These are phyloP conservation scores for Bathynomus jamesi DNA, from an alignment of 1,140 invertebrate genomes.

Conservation along the genomic window DNA sequence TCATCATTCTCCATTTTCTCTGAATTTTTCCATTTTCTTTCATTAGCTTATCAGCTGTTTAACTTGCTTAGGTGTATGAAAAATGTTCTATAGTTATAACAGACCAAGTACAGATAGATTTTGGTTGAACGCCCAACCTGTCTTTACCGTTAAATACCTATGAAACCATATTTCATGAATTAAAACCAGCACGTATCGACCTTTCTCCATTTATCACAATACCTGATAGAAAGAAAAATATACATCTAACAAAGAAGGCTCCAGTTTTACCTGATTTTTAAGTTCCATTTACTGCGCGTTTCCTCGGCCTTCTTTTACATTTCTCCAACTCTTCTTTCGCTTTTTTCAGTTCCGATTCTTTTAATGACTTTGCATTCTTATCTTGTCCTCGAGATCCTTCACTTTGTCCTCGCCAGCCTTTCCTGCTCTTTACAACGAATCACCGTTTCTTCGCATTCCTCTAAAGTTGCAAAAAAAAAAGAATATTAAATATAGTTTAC, in stretches of 20 bases:
- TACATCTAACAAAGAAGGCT: background rate
- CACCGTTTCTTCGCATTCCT: conserved; percentile 53
- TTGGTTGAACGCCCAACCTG: no score
- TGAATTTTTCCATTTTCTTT: no score
- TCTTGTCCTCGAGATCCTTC: conserved; percentile 65
- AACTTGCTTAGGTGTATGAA: no score
- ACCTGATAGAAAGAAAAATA: no score
- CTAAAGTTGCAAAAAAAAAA: conserved; percentile 42
- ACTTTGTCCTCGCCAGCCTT: conserved; percentile 55
- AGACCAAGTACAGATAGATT: no score
- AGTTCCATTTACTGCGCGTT: conserved; percentile 69
- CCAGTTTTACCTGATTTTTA: conserved; percentile 54
- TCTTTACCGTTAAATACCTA: no score
- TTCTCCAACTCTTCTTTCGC: conserved; percentile 61
- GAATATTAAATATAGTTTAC: background rate
- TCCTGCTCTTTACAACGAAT: conserved; percentile 52
- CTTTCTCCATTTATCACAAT: no score
- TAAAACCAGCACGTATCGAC: no score
- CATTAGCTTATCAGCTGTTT: no score
- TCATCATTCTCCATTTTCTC: no score
- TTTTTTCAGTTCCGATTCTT: conserved; percentile 66
- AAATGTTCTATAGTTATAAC: no score
- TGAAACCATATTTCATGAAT: no score
- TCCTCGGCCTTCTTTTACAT: conserved; percentile 66
- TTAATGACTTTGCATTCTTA: conserved; percentile 67